Evolutionary conservation across 2,797 vertebrate species (phyloP).

Genomic region (Xyrichtys novacula): DNA sequence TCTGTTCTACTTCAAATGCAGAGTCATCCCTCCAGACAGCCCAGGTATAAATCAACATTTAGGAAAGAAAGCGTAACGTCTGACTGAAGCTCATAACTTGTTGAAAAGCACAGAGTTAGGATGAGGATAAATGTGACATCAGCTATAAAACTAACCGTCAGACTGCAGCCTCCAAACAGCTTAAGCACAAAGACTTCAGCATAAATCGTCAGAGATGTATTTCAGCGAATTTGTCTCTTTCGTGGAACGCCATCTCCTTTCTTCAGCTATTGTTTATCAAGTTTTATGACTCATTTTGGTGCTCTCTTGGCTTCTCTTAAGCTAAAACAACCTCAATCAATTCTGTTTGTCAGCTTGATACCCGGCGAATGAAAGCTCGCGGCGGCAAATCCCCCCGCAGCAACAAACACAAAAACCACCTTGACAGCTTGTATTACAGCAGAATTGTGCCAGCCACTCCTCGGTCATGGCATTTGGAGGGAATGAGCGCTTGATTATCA

Average conservation of each 20-base stretch:
- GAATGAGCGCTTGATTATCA: conserved; percentile 74
- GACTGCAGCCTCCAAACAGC: conserved; percentile 7
- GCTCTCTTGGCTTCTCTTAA: conserved; percentile 30
- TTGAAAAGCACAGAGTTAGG: conserved; percentile 14
- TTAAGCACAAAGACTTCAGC: conserved; percentile 34
- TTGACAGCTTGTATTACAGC: conserved; percentile 51
- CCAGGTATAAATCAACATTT: conserved; percentile 43
- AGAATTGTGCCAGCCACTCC: conserved; percentile 26
- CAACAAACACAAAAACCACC: conserved; percentile 29
- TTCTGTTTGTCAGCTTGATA: conserved; percentile 45
- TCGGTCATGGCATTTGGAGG: conserved; percentile 62
- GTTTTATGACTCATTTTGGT: conserved; percentile 46
- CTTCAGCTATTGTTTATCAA: conserved; percentile 50
- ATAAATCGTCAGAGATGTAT: conserved; percentile 27
- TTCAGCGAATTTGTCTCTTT: conserved; percentile 44
- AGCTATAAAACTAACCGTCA: conserved; percentile 28
- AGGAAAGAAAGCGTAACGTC: conserved; percentile 18
- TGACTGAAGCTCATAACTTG: conserved; percentile 34
- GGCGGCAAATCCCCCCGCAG: conserved; percentile 46
- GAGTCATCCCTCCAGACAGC: conserved; percentile 22
- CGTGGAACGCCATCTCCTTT: conserved; percentile 40
- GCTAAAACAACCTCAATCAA: conserved; percentile 58
- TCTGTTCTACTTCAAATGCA: conserved; percentile 24
- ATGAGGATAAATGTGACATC: conserved; percentile 44
- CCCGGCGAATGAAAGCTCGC: conserved; percentile 43